Conservation (phyloP, 92 coral and sea anemone species). For the Actinostola sp. region DNA sequence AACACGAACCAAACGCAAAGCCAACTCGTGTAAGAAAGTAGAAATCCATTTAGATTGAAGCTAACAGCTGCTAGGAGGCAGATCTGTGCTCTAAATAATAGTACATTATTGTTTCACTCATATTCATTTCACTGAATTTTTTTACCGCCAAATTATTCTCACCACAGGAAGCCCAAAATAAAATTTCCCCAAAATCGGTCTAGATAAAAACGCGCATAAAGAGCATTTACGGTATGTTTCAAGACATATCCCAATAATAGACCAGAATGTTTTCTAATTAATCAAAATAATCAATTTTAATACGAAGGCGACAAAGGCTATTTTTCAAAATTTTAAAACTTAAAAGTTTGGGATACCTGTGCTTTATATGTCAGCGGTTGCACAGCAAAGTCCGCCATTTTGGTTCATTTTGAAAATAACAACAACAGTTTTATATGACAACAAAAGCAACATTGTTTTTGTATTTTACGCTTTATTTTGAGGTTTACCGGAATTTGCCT, state of each 20-base stretch:
- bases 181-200: too few relatives aligned
- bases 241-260: too few relatives aligned
- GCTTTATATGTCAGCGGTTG: conserved; percentile 18
- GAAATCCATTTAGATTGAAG: conserved; percentile 37
- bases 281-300: background rate
- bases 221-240: too few relatives aligned
- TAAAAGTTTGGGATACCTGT: conserved; percentile 28
- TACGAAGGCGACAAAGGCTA: background rate
- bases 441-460: background rate
- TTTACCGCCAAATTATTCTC: background rate
- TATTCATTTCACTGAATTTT: background rate
- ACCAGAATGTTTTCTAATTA: background rate
- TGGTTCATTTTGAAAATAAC: conserved; percentile 34
- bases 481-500: too few relatives aligned
- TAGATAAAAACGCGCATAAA: too few relatives aligned
- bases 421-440: background rate
- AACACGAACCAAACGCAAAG: conserved; percentile 66
- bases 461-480: background rate
- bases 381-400: conserved; percentile 31
- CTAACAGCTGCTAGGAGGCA: background rate
- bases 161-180: conserved; percentile 16
- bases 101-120: too few relatives aligned
- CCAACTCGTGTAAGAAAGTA: conserved; percentile 54
- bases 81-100: background rate
- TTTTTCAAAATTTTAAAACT: too few relatives aligned